Conservation (phyloP, 2,888 invertebrate species). For the Chrysomela aeneicollis region DNA sequence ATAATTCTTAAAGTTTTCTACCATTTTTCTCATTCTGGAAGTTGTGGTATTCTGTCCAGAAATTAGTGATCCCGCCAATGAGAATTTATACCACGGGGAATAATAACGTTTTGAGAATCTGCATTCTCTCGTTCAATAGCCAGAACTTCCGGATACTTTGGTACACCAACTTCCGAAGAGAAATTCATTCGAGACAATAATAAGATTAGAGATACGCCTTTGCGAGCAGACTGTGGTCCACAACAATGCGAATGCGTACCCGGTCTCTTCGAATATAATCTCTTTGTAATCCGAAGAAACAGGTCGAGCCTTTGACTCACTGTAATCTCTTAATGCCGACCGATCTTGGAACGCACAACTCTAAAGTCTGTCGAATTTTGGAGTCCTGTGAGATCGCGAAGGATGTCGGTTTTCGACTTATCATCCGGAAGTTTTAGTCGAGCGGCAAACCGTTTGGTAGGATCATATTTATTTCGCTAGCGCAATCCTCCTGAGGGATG, state of each 20-base stretch:
- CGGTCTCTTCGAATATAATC: neutral
- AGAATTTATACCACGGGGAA: too few relatives aligned
- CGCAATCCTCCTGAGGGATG: neutral
- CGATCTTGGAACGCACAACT: conserved; percentile 1
- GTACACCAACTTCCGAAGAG: neutral
- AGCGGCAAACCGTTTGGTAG: conserved; percentile 27
- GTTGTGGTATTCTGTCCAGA: too few relatives aligned
- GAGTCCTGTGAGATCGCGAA: neutral
- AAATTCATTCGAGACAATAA: neutral
- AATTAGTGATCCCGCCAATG: too few relatives aligned
- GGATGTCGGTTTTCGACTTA: conserved; percentile 20
- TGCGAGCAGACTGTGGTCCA: neutral
- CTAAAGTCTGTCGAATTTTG: neutral
- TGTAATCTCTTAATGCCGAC: conserved; percentile 3
- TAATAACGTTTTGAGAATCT: neutral
- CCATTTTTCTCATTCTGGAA: too few relatives aligned
- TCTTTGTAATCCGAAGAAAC: conserved; percentile 1
- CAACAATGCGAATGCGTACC: neutral
- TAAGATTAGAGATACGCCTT: neutral
- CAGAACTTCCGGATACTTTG: neutral
- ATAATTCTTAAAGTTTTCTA: too few relatives aligned
- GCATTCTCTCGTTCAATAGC: neutral
- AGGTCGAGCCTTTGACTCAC: neutral
- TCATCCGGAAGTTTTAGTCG: conserved; percentile 24
- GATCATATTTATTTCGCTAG: conserved; percentile 5